Conservation (phyloP, 35 echinoderm and acorn worm genomes). For the Acanthaster planci region DNA sequence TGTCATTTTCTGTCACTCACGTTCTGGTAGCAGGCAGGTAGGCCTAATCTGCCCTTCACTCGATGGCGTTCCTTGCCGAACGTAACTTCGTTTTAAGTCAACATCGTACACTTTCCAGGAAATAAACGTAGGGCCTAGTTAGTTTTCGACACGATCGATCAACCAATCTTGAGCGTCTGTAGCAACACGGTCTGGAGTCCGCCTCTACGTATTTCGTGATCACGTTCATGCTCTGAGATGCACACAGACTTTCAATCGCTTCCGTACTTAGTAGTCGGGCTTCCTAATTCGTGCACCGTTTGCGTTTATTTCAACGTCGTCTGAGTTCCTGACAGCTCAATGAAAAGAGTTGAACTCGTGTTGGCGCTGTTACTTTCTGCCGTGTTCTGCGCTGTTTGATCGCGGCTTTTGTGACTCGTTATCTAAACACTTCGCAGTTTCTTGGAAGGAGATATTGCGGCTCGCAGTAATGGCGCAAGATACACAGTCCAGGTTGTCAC, state of each 20-base stretch:
- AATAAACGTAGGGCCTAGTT: no score
- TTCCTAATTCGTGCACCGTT: not conserved
- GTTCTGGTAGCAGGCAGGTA: no score
- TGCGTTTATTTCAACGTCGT: not conserved
- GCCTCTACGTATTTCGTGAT: not conserved
- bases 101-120: no score
- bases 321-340: not conserved
- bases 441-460: no score
- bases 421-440: no score
- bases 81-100: no score
- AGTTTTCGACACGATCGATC: no score
- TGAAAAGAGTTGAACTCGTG: not conserved
- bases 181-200: constrained; percentile 18
- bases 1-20: no score
- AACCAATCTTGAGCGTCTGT: not conserved
- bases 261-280: not conserved
- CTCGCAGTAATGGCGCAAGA: not conserved
- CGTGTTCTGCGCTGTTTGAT: not conserved
- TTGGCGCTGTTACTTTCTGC: not conserved
- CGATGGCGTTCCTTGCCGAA: no score
- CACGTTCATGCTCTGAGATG: not conserved
- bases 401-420: no score
- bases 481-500: not conserved
- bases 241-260: not conserved
- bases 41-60: no score